Percentiles rank a stretch among this genome's conserved stretches.
phyloP scores from a whole-genome alignment of 2,888 invertebrate genomes.

The Meganola albula region DNA sequence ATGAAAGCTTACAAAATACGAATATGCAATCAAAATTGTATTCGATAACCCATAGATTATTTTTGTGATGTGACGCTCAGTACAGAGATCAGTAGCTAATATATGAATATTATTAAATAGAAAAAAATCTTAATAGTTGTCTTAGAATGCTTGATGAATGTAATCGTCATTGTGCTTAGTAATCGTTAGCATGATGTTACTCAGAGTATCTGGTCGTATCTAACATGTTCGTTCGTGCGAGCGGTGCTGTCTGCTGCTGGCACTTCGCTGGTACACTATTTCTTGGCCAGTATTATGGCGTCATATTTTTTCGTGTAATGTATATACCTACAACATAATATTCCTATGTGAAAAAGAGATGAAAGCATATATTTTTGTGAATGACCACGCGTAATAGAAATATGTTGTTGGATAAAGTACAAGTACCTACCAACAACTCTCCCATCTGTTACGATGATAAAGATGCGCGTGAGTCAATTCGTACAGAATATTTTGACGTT shows the following conservation, averaged over 20 bases:
- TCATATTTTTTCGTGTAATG: conserved; percentile 34
- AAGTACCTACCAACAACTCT: conserved; percentile 22
- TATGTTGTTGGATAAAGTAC: conserved; percentile 24
- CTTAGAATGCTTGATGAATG: conserved; percentile 74
- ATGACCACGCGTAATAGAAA: conserved; percentile 36
- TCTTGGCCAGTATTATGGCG: conserved; percentile 25
- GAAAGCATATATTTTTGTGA: conserved; percentile 44
- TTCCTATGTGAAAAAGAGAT: conserved; percentile 45
- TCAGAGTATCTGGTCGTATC: conserved; percentile 54
- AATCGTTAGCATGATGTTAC: conserved; percentile 70
- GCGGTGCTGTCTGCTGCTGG: conserved; percentile 22
- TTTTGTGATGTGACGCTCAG: conserved; percentile 64
- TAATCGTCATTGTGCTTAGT: conserved; percentile 76
- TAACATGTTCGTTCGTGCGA: conserved; percentile 39
- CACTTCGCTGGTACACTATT: conserved; percentile 16
- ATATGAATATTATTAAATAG: conserved; percentile 61
- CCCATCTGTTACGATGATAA: conserved; percentile 19
- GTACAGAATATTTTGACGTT: conserved; percentile 42
- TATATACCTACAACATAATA: conserved; percentile 40
- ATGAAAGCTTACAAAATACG: conserved; percentile 11
- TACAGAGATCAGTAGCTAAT: conserved; percentile 68
- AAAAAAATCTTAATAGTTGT: conserved; percentile 59
- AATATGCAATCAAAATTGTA: conserved; percentile 21
- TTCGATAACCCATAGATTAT: conserved; percentile 37
- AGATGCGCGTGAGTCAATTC: conserved; percentile 33